phyloP scores from a whole-genome alignment of 2,797 vertebrate species.

The Kryptolebias ocellatus region DNA sequence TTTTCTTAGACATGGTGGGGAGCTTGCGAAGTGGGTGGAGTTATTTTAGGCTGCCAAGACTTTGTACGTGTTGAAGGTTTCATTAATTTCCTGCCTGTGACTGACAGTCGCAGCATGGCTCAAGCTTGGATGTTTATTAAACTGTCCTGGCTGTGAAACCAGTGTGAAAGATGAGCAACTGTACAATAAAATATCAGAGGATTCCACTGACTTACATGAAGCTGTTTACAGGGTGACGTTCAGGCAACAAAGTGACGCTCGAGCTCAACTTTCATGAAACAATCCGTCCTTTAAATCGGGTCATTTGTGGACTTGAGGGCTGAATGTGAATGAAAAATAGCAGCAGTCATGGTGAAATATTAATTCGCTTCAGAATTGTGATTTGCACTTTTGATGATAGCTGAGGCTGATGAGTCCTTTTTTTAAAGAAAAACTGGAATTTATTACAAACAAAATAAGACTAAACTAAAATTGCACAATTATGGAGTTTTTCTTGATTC shows the following conservation, averaged over 20 bases:
- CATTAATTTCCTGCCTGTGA: constrained; percentile 15
- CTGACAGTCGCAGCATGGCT: constrained; percentile 9
- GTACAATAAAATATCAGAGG: not conserved
- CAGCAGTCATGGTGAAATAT: not conserved
- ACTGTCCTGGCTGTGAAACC: not conserved
- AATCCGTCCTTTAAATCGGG: not conserved
- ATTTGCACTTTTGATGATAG: not conserved
- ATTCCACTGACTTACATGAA: not conserved
- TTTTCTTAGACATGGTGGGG: constrained; percentile 11
- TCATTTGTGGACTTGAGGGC: not conserved
- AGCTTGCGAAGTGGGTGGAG: constrained; percentile 27
- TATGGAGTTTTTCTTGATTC: not conserved
- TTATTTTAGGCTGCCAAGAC: constrained; percentile 29
- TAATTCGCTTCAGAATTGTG: no score
- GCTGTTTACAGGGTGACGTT: not conserved
- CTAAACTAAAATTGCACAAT: not conserved
- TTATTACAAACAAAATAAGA: not conserved
- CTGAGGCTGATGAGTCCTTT: not conserved
- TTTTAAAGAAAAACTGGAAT: not conserved
- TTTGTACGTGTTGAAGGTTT: constrained; percentile 23
- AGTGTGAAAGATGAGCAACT: constrained; percentile 7
- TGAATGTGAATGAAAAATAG: not conserved
- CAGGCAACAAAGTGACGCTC: not conserved
- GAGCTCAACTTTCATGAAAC: constrained; percentile 1
- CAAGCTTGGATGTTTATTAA: constrained; percentile 2